These are phyloP conservation scores for Caenorhabditis panamensis DNA, from an alignment of 2,888 invertebrate genomes.

Conservation along the genomic window DNA sequence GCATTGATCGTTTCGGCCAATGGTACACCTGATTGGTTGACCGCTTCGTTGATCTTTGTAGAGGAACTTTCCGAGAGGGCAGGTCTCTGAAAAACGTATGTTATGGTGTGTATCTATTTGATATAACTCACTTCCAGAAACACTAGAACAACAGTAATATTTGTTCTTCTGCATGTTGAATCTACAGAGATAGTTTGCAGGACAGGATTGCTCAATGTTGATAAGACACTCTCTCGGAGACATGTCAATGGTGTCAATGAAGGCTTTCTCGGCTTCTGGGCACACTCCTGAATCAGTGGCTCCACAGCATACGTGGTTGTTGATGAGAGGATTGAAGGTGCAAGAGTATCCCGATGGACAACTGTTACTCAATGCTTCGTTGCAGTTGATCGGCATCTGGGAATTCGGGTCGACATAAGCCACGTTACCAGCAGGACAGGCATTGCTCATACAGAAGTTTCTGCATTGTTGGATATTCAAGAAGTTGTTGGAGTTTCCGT, in stretches of 20 bases:
- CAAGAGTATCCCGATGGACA: constrained; percentile 80
- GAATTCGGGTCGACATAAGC: constrained; percentile 81
- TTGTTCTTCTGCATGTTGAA: constrained; percentile 78
- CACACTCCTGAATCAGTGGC: constrained; percentile 80
- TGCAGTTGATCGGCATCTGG: constrained; percentile 79
- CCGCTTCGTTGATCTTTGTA: constrained; percentile 72
- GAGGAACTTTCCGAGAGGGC: constrained; percentile 79
- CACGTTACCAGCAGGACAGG: constrained; percentile 77
- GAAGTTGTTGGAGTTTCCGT: constrained; percentile 79
- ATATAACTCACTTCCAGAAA: no score
- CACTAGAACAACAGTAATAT: constrained; percentile 80
- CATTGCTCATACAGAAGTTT: constrained; percentile 80
- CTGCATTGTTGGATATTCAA: constrained; percentile 79
- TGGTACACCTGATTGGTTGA: constrained; percentile 76
- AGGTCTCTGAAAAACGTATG: constrained; percentile 75
- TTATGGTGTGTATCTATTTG: no score
- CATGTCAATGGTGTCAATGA: constrained; percentile 80
- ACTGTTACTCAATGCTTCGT: constrained; percentile 77
- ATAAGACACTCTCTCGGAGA: constrained; percentile 80
- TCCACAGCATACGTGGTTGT: constrained; percentile 80
- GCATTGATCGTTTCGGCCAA: constrained; percentile 73
- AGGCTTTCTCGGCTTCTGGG: constrained; percentile 80
- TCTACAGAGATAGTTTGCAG: constrained; percentile 79
- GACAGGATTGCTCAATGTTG: constrained; percentile 79
- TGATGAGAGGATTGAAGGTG: constrained; percentile 77